Conservation (phyloP, 2,888 invertebrate genomes). For the Tinea pellionella region DNA sequence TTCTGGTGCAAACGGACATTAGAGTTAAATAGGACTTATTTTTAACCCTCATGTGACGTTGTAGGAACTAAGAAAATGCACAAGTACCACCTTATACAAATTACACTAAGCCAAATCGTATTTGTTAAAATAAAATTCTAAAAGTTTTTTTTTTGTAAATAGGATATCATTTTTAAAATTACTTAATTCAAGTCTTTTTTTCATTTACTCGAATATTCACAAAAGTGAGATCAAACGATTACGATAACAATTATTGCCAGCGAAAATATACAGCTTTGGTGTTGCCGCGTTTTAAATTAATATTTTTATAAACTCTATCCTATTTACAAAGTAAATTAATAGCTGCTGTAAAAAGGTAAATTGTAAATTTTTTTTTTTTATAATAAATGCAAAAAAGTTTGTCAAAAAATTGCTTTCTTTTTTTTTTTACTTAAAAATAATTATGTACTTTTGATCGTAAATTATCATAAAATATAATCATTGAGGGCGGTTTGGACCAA, state of each 20-base stretch:
- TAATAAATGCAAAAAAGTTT: neutral
- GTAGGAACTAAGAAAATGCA: neutral
- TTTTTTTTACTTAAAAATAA: neutral
- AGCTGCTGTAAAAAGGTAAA: neutral
- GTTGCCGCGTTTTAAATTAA: no score
- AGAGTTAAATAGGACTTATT: no score
- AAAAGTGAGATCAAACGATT: neutral
- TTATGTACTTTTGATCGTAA: neutral
- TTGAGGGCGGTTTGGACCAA: neutral
- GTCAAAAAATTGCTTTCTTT: neutral
- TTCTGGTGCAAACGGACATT: no score
- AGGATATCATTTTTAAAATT: neutral
- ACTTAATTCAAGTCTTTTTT: no score
- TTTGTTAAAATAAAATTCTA: neutral
- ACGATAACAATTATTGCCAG: no score
- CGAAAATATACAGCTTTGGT: no score
- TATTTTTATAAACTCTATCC: neutral
- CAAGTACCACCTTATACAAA: neutral
- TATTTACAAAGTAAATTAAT: neutral
- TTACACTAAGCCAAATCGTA: constrained; percentile 5
- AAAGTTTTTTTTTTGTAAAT: neutral
- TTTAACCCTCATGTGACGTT: no score
- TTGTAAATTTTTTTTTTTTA: neutral
- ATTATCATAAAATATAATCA: neutral
- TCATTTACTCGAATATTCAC: neutral